Conservation (phyloP, 2,797 vertebrate genomes). For the Prionace glauca region DNA sequence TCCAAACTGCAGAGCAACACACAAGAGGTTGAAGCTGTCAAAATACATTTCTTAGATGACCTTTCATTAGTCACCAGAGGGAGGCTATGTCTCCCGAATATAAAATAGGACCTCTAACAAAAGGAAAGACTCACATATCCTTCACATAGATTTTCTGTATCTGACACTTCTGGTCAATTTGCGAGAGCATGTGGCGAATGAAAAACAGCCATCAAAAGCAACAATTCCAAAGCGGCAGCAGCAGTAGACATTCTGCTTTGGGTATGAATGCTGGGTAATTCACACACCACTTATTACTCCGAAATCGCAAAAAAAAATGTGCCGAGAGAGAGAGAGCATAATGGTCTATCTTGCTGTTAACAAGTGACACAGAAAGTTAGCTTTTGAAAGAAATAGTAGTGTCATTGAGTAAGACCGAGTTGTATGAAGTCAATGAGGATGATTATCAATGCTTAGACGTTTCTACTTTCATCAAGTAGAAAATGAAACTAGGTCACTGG, state of each 20-base stretch:
- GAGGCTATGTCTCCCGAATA: background rate
- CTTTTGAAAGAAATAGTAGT: background rate
- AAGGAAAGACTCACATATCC: background rate
- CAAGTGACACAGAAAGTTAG: background rate
- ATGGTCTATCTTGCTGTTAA: no score
- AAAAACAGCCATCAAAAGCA: slow-evolving; percentile 5
- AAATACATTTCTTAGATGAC: background rate
- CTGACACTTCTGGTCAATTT: background rate
- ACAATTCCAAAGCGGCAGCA: background rate
- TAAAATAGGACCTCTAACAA: background rate
- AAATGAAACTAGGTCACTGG: background rate
- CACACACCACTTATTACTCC: background rate
- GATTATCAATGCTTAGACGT: background rate
- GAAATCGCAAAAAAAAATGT: background rate
- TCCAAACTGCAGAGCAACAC: background rate
- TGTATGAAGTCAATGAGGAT: background rate
- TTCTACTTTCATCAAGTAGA: background rate
- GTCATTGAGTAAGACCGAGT: no score
- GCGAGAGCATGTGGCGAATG: background rate
- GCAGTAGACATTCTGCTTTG: background rate
- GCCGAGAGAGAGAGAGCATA: no score
- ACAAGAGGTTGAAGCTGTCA: background rate
- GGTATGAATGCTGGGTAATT: background rate
- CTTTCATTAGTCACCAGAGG: background rate
- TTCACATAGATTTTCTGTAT: background rate